Conservation (phyloP, 2,797 vertebrate species). For the Phoeniculus purpureus region DNA sequence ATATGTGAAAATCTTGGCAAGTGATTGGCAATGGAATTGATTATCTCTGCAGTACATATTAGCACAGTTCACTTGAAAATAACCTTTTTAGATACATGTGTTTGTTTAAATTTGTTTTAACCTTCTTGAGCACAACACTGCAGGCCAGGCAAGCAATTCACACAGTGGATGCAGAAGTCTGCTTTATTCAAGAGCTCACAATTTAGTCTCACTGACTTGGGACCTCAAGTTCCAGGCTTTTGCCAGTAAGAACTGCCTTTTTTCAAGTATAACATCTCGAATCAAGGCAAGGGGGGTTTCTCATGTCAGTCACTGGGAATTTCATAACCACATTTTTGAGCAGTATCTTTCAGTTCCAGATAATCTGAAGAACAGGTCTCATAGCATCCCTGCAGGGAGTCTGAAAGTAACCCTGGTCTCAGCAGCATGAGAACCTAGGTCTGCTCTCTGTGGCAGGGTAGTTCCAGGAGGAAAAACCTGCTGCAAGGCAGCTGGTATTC, state of each 20-base stretch:
- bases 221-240: background rate
- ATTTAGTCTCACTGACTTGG: background rate
- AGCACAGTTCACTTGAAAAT: too few relatives aligned
- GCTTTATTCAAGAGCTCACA: background rate
- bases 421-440: background rate
- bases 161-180: fast-evolving
- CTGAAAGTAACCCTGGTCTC: background rate
- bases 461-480: background rate
- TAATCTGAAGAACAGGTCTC: background rate
- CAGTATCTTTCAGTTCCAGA: background rate
- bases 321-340: background rate
- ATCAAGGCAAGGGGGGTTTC: background rate
- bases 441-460: background rate
- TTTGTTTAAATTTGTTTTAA: too few relatives aligned
- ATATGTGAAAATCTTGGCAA: too few relatives aligned
- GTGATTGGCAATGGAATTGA: too few relatives aligned
- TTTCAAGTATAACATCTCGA: too few relatives aligned
- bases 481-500: background rate
- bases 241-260: too few relatives aligned
- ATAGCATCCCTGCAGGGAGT: background rate
- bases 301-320: background rate
- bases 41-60: too few relatives aligned
- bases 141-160: too few relatives aligned
- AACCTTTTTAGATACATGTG: too few relatives aligned
- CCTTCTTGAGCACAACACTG: too few relatives aligned